Conservation (phyloP, 2,888 invertebrate genomes). For the Drosophila cyrtoloma region DNA sequence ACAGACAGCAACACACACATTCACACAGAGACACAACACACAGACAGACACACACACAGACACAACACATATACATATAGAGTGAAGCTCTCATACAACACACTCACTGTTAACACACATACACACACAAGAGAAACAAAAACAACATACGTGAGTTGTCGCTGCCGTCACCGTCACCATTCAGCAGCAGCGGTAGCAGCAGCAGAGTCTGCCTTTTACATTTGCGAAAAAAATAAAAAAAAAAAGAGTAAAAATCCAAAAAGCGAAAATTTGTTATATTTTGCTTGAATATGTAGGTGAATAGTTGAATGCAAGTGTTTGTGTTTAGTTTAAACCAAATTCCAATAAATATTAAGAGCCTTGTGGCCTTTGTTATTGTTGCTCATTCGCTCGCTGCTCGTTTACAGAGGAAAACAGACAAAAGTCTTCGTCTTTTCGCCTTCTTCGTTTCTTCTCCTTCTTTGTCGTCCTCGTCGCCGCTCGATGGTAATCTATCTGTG, state of each 20-base stretch:
- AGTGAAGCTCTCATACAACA: constrained; percentile 14
- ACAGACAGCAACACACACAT: constrained; percentile 30
- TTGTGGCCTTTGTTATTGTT: constrained; percentile 66
- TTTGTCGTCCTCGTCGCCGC: constrained; percentile 42
- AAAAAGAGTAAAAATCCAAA: constrained; percentile 46
- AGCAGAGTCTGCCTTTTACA: constrained; percentile 55
- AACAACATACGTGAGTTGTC: constrained; percentile 74
- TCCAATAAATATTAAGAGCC: constrained; percentile 44
- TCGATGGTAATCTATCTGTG: constrained; percentile 61
- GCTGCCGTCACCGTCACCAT: constrained; percentile 69
- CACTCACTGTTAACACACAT: constrained; percentile 49
- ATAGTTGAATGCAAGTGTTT: constrained; percentile 44
- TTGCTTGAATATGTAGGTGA: constrained; percentile 58
- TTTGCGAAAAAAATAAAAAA: constrained; percentile 47
- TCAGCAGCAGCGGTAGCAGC: constrained; percentile 23
- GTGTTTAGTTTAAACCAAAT: constrained; percentile 47
- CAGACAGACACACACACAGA: constrained; percentile 25
- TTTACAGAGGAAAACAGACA: constrained; percentile 17
- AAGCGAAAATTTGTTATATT: constrained; percentile 60
- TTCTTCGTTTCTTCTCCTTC: not conserved
- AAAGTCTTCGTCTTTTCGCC: not conserved
- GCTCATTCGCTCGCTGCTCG: constrained; percentile 35
- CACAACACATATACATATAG: not conserved
- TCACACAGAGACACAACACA: constrained; percentile 24
- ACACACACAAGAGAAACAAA: constrained; percentile 61